Conservation (phyloP, 2,797 vertebrate species). For the Cephalopachus bancanus region DNA sequence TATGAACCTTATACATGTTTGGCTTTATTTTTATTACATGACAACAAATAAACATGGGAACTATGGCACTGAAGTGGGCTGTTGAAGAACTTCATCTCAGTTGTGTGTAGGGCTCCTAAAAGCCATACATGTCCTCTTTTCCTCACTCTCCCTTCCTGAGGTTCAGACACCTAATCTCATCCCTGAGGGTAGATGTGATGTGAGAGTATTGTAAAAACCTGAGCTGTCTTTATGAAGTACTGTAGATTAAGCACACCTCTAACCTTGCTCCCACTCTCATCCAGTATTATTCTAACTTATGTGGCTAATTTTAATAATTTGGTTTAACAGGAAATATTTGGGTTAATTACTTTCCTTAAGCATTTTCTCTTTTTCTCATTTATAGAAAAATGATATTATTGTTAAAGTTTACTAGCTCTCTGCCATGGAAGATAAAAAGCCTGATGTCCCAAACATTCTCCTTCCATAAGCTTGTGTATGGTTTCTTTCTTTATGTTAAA, state of each 20-base stretch:
- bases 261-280: fast-evolving
- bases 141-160: neutral
- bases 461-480: neutral
- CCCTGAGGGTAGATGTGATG: neutral
- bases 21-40: neutral
- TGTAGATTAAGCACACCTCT: neutral
- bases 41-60: neutral
- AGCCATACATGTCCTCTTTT: neutral
- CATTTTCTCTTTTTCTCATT: neutral
- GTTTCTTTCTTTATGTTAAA: neutral
- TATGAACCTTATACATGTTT: neutral
- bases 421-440: neutral
- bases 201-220: neutral
- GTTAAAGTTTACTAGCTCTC: neutral
- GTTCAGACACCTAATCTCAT: neutral
- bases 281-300: neutral
- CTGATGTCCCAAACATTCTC: neutral
- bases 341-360: neutral
- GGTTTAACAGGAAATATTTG: neutral
- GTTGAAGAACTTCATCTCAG: neutral
- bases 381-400: neutral
- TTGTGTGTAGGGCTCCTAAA: neutral
- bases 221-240: neutral
- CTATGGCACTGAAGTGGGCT: neutral
- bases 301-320: neutral